Evolutionary conservation across 1,140 invertebrate genomes (phyloP), one percentile per base, ranked within the genome.

Genomic region (Pinna nobilis): DNA sequence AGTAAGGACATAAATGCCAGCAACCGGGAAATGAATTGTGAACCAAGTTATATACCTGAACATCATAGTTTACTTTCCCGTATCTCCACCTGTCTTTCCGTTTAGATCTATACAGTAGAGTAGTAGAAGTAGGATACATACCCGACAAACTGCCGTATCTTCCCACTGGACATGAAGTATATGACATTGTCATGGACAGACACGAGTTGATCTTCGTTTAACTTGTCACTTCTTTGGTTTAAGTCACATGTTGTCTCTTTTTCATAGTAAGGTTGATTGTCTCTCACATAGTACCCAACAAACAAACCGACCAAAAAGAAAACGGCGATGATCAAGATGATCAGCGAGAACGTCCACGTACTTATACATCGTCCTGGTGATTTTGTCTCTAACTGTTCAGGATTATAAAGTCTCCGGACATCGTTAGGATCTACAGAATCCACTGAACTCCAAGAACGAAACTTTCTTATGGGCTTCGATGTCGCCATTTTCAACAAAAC

Each of bases 401-500:
- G 37, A 18, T 39, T 47, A 51, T 65, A 75, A 9, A 75, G 35
- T 65, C 67, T 61, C n/a, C 61, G 66, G 11, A 65, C 41, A 20
- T 75, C 73, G 41, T 64, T 70, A 13, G 73, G 73, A 35, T 75
- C 73, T 20, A 69, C 61, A 0, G 73, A 75, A 51, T 74, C 72
- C 33, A 75, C 63, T 9, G 73, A 70, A 75, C 60, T 75, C 73
- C 73, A 75, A 18, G 66, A 70, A 64, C 73, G 67, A 68, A 70
- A 75, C 33, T 69, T 70, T 49, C 49, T 65, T 47, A 65, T 55
- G 39, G 59, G 59, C 41, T 68, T 66, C 35, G 67, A 39, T 23
- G 51, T 70, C 73, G 73, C 73, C 73, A 75, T 75, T 68, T 74
- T 66, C 55, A 66, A 65, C 50, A 65, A 63, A 59, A 41, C 35